A percentile compares a stretch with the other conserved stretches of the same genome.
phyloP scores from a whole-genome alignment of 2,797 vertebrate genomes.

The Pangasius krempfi region DNA sequence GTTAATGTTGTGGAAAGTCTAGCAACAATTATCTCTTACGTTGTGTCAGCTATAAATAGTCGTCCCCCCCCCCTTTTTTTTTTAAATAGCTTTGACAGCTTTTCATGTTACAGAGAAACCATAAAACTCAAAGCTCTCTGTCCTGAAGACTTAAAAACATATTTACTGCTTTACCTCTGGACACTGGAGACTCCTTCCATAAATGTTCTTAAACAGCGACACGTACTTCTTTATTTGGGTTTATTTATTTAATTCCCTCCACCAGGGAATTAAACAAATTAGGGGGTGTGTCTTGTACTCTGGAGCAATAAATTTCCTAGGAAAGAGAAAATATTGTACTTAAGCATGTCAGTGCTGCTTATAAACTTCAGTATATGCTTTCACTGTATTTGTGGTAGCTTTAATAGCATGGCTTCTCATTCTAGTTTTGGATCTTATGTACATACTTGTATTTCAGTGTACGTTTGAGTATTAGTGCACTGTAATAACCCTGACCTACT shows the following conservation, averaged over 20 bases:
- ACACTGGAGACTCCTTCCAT: neutral
- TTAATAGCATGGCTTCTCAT: neutral
- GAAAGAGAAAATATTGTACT: neutral
- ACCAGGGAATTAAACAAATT: neutral
- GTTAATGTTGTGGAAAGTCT: too few species aligned
- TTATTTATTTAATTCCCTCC: neutral
- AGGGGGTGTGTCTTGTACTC: too few species aligned
- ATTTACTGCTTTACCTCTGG: too few species aligned
- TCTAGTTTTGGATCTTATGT: neutral
- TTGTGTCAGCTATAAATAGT: too few species aligned
- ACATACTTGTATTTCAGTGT: neutral
- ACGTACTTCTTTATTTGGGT: neutral
- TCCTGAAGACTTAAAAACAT: too few species aligned
- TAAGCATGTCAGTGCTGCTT: too few species aligned
- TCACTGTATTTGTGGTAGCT: neutral
- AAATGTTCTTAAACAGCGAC: neutral
- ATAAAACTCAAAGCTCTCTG: too few species aligned
- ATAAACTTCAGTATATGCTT: neutral
- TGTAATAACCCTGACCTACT: conserved; percentile 8
- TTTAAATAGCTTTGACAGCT: too few species aligned
- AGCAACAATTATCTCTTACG: too few species aligned
- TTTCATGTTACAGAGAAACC: too few species aligned
- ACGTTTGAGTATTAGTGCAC: neutral
- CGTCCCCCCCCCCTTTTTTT: too few species aligned
- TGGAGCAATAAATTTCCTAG: neutral